These are phyloP conservation scores for Tragopan temminckii DNA, from an alignment of 2,797 vertebrate species.

Conservation along the genomic window DNA sequence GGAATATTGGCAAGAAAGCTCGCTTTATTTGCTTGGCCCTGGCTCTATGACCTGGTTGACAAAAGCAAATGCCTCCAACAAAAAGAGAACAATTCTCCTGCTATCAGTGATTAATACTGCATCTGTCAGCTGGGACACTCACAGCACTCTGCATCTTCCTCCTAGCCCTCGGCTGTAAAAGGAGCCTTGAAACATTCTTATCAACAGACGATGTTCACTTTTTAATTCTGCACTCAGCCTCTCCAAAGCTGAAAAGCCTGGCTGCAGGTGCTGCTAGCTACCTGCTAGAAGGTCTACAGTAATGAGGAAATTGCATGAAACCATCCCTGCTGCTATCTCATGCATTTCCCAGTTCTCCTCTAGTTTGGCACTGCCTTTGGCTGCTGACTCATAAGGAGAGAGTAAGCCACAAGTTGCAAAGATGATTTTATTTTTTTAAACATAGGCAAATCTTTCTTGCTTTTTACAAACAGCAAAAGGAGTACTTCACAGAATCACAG, in stretches of 20 bases:
- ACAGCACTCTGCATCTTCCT: conserved; percentile 1
- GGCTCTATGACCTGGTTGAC: conserved; percentile 52
- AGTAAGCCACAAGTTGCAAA: conserved; percentile 16
- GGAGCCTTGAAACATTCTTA: conserved; percentile 13
- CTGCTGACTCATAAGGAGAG: conserved; percentile 55
- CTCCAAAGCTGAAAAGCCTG: conserved; percentile 40
- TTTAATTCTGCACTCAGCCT: background rate
- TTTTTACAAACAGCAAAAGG: conserved; percentile 26
- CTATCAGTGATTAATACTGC: conserved; percentile 26
- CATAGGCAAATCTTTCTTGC: background rate
- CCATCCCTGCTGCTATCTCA: conserved; percentile 26
- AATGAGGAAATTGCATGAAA: background rate
- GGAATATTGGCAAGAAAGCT: conserved; percentile 51
- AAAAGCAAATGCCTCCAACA: conserved; percentile 44
- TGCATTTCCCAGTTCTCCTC: conserved; percentile 13
- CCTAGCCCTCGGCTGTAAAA: conserved; percentile 22
- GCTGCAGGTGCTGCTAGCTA: conserved; percentile 50
- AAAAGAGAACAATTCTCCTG: conserved; percentile 9
- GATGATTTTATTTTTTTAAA: background rate
- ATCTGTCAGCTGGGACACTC: conserved; percentile 49
- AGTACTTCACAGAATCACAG: too few species aligned
- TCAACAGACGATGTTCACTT: background rate
- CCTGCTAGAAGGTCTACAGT: conserved; percentile 44
- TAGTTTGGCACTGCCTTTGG: background rate
- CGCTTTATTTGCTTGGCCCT: conserved; percentile 48